Percentiles rank a stretch among this genome's conserved stretches.
Evolutionary conservation across 2,797 vertebrate species (phyloP).

Genomic region (Sebastes taczanowskii): DNA sequence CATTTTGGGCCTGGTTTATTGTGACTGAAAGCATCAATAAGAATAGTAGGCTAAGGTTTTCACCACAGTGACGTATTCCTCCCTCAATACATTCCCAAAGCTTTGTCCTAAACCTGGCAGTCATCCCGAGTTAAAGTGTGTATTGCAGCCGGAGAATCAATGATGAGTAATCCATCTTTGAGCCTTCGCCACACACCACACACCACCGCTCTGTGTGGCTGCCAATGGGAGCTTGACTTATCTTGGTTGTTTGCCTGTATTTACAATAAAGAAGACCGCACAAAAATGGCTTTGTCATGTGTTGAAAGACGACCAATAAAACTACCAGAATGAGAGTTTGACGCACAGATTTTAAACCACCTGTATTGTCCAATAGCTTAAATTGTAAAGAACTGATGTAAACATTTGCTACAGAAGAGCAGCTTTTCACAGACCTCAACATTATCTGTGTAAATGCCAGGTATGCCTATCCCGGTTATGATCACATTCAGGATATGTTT

Average conservation of each 20-base stretch:
- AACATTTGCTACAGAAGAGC: not conserved
- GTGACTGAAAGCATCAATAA: conserved; percentile 44
- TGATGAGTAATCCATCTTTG: conserved; percentile 42
- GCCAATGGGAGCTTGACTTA: conserved; percentile 22
- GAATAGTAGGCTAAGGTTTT: conserved; percentile 19
- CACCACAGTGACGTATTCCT: conserved; percentile 23
- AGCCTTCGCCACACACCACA: conserved; percentile 1
- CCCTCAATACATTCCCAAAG: conserved; percentile 33
- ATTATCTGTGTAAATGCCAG: not conserved
- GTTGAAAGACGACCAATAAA: not conserved
- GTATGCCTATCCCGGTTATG: not conserved
- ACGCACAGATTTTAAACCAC: not conserved
- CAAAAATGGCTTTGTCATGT: not conserved
- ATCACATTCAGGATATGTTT: too few species aligned
- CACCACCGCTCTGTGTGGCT: conserved; percentile 3
- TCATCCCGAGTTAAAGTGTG: conserved; percentile 32
- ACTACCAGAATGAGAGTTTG: not conserved
- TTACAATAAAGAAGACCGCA: conserved; percentile 3
- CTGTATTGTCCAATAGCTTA: not conserved
- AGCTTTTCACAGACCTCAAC: not conserved
- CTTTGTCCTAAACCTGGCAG: conserved; percentile 48
- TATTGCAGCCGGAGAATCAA: conserved; percentile 45
- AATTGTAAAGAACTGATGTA: not conserved
- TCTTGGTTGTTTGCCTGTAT: conserved; percentile 24
- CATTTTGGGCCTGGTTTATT: conserved; percentile 40